Evolutionary conservation across 2,797 vertebrate genomes (phyloP), one percentile per base, ranked within the genome.

Genomic region (Lagodon rhomboides): DNA sequence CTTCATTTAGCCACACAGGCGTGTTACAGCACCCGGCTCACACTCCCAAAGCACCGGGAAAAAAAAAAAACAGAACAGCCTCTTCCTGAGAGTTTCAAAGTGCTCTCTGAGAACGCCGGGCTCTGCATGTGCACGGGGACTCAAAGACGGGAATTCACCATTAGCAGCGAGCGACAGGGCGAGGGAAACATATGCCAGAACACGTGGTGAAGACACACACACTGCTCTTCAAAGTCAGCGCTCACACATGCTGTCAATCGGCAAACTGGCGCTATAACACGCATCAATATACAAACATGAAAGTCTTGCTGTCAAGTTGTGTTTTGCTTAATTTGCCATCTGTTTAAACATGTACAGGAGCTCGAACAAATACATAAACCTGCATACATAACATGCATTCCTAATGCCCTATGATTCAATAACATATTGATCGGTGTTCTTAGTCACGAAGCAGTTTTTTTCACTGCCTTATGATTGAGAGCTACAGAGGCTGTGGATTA

Each of bases 1-100:
- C 79, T 85, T 90, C 10, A 80, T 87, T 90, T 81, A 79, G 30
- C 5, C 78, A 86, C 73, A 83, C 73, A 65, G 70, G 79, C 49
- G 1, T 80, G 65, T 68, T 70, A 66, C 43, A 55, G 69, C 65
- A 56, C 11, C 73, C 12, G 25, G 71, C 50, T 73, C 59, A 62
- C 46, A 58, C 55, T 71, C 76, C 50, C 64, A 61, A 64, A 75
- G 71, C 75, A 43, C 44, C 1, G 23, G 50, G 22, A 60, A 58
- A 63, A 16, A 25, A 7, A 34, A 25, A 41, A 16, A 17, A 17
- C 49, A 41, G 34, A 34, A 58, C 23, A 16, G 3, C 17, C 20
- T 22, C 68, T 67, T 67, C 41, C 63, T 54, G 34, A 66, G 18
- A 44, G 71, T 58, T 67, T 78, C n/a, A 80, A 47, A 75, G 68